Percentiles rank a stretch among this genome's conserved stretches.
Conservation (phyloP, 2,888 invertebrate species). For the Tipula confusa region DNA sequence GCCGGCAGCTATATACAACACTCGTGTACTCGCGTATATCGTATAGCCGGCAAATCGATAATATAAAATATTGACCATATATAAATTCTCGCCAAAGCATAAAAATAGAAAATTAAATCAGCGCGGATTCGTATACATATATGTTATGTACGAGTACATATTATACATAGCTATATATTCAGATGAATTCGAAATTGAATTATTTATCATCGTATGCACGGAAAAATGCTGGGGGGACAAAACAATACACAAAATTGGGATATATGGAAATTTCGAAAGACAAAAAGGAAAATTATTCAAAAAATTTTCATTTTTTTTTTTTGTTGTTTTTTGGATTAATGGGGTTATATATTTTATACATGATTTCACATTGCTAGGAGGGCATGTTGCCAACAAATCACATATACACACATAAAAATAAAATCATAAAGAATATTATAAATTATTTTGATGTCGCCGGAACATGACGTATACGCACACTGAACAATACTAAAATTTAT, state of each 20-base stretch:
- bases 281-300: slow-evolving; percentile 8
- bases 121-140: neutral
- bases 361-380: neutral
- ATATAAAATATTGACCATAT: neutral
- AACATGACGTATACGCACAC: neutral
- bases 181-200: neutral
- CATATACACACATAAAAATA: neutral
- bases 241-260: neutral
- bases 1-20: neutral
- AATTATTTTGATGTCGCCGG: neutral
- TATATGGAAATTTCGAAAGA: neutral
- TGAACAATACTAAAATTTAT: neutral
- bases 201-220: neutral
- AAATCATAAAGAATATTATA: neutral
- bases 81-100: neutral
- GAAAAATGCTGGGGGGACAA: neutral
- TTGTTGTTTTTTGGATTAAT: neutral
- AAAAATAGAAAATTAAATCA: neutral
- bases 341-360: slow-evolving; percentile 12
- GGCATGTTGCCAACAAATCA: neutral
- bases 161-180: too few species aligned
- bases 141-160: too few species aligned
- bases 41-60: neutral
- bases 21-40: neutral
- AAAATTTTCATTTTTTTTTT: neutral